Percentiles rank a stretch among this genome's conserved stretches.
phyloP scores from a whole-genome alignment of 2,113 vertebrate species.

The Crotophaga sulcirostris region DNA sequence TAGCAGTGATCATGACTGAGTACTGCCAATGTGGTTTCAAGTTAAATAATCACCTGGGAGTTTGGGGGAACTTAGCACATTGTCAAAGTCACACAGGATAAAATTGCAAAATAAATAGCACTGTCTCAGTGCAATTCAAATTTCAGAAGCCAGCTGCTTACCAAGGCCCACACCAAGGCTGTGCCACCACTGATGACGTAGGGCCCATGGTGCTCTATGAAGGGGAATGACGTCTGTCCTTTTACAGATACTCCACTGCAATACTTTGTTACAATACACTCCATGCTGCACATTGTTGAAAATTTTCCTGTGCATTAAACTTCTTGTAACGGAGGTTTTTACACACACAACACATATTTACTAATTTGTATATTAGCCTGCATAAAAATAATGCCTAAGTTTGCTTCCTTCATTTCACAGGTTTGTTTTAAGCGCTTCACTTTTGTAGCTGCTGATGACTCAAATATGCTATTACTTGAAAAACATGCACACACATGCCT shows the following conservation, averaged over 20 bases:
- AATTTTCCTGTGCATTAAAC: neutral
- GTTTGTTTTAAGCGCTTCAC: neutral
- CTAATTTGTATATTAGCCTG: neutral
- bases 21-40: rapidly evolving
- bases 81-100: rapidly evolving
- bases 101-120: rapidly evolving
- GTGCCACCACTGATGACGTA: rapidly evolving
- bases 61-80: neutral
- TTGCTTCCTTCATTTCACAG: neutral
- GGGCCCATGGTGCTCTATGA: neutral
- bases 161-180: neutral
- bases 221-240: rapidly evolving
- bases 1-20: rapidly evolving
- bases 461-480: neutral
- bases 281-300: rapidly evolving
- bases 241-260: neutral
- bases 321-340: neutral
- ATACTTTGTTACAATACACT: neutral
- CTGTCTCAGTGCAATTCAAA: rapidly evolving
- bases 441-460: neutral
- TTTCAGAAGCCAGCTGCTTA: neutral
- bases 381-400: neutral
- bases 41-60: neutral
- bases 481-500: rapidly evolving
- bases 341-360: neutral